Percentiles rank a stretch among this genome's conserved stretches.
phyloP scores from a whole-genome alignment of 2,888 invertebrate genomes.

The Pachliopta kotzebuea region DNA sequence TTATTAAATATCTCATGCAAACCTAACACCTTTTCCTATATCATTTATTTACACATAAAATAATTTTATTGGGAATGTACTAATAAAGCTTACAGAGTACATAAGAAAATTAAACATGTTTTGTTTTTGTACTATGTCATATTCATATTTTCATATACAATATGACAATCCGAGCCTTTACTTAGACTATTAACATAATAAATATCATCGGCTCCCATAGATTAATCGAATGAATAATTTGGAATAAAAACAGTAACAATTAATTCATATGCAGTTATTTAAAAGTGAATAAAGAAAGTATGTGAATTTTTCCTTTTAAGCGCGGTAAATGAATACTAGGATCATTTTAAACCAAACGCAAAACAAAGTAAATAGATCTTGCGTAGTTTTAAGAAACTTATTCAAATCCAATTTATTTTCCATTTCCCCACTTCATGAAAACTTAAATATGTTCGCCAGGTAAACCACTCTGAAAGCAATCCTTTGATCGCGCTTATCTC shows the following conservation, averaged over 20 bases:
- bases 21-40: slow-evolving; percentile 26
- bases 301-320: slow-evolving; percentile 38
- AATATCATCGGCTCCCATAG: no score
- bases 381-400: slow-evolving; percentile 72
- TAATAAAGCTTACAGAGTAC: no score
- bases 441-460: slow-evolving; percentile 78
- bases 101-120: no score
- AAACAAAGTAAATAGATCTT: slow-evolving; percentile 70
- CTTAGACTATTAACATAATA: no score
- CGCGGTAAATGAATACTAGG: slow-evolving; percentile 44
- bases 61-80: neutral
- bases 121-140: no score
- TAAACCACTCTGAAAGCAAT: slow-evolving; percentile 77
- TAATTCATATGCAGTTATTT: no score
- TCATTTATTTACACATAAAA: neutral
- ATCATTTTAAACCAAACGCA: slow-evolving; percentile 50
- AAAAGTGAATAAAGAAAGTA: no score
- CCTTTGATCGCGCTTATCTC: slow-evolving; percentile 76
- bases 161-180: no score
- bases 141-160: no score
- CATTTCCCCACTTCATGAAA: slow-evolving; percentile 79
- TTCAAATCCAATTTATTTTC: slow-evolving; percentile 79
- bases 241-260: no score
- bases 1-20: slow-evolving; percentile 53
- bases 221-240: no score